These are phyloP conservation scores for Malurus leucopterus DNA, from an alignment of 2,797 vertebrate species.

Conservation along the genomic window DNA sequence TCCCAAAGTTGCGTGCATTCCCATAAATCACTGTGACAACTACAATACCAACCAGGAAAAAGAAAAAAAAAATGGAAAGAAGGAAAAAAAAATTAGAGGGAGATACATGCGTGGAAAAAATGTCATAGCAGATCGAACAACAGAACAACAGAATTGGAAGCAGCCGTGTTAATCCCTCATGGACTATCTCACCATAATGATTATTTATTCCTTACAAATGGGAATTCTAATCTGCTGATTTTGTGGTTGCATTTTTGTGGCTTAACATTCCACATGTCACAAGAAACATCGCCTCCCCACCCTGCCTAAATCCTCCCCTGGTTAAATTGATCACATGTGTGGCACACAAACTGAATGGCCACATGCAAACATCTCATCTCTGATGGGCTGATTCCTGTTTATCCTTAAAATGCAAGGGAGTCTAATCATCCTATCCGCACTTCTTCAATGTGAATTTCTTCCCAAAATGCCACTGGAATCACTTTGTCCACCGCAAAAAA, in stretches of 20 bases:
- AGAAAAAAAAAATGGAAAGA: background rate
- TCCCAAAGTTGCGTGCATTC: background rate
- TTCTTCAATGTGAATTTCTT: background rate
- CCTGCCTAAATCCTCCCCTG: conserved; percentile 43
- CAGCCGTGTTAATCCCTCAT: conserved; percentile 39
- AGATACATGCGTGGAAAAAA: background rate
- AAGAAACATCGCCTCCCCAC: conserved; percentile 45
- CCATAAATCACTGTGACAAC: conserved; percentile 49
- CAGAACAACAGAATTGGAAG: conserved; percentile 42
- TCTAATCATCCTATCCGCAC: background rate
- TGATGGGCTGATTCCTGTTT: background rate
- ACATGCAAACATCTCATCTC: conserved; percentile 12
- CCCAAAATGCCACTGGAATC: background rate
- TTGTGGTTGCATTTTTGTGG: conserved; percentile 61
- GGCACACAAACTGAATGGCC: background rate
- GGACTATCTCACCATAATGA: conserved; percentile 45
- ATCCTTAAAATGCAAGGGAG: background rate
- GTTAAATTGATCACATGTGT: conserved; percentile 56
- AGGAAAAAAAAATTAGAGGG: no score
- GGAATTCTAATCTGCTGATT: conserved; percentile 66
- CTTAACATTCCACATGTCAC: conserved; percentile 63
- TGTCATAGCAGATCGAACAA: background rate
- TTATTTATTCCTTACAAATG: conserved; percentile 66
- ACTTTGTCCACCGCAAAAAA: background rate
- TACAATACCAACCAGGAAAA: background rate